A percentile compares a stretch with the other conserved stretches of the same genome.
These are phyloP conservation scores for Drosophila parabipectinata DNA, from an alignment of 1,140 invertebrate genomes.

Conservation along the genomic window DNA sequence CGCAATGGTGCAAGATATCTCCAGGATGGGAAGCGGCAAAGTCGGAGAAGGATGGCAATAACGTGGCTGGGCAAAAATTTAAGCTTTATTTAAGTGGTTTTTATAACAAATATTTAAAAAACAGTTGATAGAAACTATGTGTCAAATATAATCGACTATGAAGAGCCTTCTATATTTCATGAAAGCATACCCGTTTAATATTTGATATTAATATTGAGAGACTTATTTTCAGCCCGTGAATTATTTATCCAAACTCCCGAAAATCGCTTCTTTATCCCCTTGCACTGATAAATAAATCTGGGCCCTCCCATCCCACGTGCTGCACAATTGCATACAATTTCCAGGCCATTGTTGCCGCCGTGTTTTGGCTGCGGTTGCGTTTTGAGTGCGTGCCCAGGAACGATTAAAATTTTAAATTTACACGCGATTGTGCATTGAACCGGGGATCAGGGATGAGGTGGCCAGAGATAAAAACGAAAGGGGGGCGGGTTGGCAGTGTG, in stretches of 20 bases:
- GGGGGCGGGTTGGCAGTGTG: background rate
- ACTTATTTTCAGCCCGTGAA: background rate
- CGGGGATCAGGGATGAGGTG: background rate
- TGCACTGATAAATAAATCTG: conserved; percentile 20
- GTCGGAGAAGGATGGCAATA: background rate
- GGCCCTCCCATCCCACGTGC: background rate
- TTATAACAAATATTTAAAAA: too few relatives aligned
- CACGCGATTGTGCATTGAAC: conserved; percentile 62
- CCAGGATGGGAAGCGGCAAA: background rate
- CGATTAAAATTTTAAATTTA: conserved; percentile 81
- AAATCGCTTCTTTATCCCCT: conserved; percentile 13
- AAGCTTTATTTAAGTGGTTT: too few relatives aligned
- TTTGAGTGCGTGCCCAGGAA: conserved; percentile 61
- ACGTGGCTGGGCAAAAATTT: conserved; percentile 37
- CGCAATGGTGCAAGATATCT: conserved; percentile 15
- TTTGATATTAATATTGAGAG: background rate
- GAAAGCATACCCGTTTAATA: background rate
- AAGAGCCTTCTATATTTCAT: too few relatives aligned
- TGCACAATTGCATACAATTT: conserved; percentile 45
- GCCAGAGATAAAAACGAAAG: background rate
- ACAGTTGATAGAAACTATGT: background rate
- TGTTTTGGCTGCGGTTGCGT: conserved; percentile 49
- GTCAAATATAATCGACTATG: background rate
- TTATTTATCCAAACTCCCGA: background rate
- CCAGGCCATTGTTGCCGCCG: conserved; percentile 45